Percentiles rank a stretch among this genome's conserved stretches.
Evolutionary conservation across 2,113 vertebrate species (phyloP).

Genomic region (Python bivittatus): DNA sequence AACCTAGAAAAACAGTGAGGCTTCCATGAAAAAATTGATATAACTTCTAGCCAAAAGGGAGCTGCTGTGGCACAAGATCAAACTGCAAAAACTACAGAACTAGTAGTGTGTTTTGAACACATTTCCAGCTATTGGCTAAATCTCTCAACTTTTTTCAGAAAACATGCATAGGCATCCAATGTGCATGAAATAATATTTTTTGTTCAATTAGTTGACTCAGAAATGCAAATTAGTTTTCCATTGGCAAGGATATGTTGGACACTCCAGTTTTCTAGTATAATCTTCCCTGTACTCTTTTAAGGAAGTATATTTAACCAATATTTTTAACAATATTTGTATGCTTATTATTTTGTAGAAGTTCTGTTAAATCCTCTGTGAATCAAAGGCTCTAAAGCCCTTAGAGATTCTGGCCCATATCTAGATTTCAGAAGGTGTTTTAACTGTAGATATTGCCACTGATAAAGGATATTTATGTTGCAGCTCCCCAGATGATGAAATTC

Average conservation of each 20-base stretch:
- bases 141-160: background rate
- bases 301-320: background rate
- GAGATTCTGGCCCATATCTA: background rate
- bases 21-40: background rate
- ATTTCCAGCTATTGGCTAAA: background rate
- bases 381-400: background rate
- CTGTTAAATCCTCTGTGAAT: too few species aligned
- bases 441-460: background rate
- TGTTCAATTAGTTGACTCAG: background rate
- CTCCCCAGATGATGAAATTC: too few species aligned
- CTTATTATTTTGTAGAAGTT: too few species aligned
- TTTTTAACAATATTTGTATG: too few species aligned
- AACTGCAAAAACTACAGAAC: background rate
- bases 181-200: background rate
- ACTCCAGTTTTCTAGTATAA: background rate
- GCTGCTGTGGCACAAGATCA: background rate
- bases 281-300: background rate
- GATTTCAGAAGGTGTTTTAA: background rate
- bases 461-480: background rate
- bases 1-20: background rate
- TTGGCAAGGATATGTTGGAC: background rate
- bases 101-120: background rate
- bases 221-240: background rate
- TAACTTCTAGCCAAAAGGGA: background rate
- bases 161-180: background rate